A percentile compares a stretch with the other conserved stretches of the same genome.
Evolutionary conservation across 35 echinoderm and acorn worm genomes (phyloP).

Genomic region (Apostichopus parvimensis): DNA sequence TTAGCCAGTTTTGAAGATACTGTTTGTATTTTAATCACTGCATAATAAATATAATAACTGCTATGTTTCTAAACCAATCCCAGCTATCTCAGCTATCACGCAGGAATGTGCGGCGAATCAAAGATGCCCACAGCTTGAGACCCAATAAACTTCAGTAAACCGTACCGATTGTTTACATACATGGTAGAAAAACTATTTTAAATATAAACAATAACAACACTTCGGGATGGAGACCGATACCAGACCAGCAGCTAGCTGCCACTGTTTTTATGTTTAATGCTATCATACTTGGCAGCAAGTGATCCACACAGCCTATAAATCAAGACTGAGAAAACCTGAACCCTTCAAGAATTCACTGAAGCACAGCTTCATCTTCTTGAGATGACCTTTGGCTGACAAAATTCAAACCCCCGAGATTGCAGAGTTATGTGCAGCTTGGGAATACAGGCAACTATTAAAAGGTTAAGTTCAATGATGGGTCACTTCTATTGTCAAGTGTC

Average conservation of each 20-base stretch:
- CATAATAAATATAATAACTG: no score
- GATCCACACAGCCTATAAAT: slow-evolving; percentile 23
- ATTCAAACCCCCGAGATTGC: not conserved
- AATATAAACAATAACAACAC: slow-evolving; percentile 1
- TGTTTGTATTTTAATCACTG: no score
- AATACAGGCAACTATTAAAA: not conserved
- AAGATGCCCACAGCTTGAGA: not conserved
- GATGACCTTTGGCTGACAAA: slow-evolving; percentile 33
- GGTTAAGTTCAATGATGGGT: not conserved
- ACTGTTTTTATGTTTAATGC: not conserved
- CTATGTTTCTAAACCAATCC: no score
- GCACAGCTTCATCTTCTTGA: not conserved
- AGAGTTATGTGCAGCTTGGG: not conserved
- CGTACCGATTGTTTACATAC: not conserved
- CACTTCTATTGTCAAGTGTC: not conserved
- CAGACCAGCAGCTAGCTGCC: not conserved
- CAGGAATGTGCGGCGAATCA: not conserved
- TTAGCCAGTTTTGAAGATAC: no score
- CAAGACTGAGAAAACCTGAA: slow-evolving; percentile 1
- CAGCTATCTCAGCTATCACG: not conserved
- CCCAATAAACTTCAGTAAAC: not conserved
- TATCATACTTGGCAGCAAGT: not conserved
- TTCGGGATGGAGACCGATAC: not conserved
- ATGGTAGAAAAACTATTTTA: not conserved
- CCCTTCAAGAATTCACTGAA: not conserved